Evolutionary conservation across 2,113 vertebrate species (phyloP).

Genomic region (Nansenia antarctica): DNA sequence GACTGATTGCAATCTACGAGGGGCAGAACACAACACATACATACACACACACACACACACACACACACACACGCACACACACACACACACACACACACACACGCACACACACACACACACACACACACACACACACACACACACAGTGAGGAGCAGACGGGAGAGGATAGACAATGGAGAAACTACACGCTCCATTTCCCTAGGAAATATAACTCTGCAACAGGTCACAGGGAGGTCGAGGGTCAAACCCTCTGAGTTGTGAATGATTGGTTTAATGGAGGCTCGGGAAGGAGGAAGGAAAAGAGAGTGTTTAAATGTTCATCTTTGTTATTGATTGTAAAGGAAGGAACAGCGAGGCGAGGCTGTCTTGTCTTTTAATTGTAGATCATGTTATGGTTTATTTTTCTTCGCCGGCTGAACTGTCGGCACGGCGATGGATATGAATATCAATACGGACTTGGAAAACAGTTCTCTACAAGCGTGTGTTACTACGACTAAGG

Average conservation of each 20-base stretch:
- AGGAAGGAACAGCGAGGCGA: too few species aligned
- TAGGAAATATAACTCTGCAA: constrained; percentile 57
- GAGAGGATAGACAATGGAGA: constrained; percentile 57
- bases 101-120: not conserved
- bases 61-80: not conserved
- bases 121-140: not conserved
- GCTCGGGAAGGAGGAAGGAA: not conserved
- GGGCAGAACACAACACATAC: not conserved
- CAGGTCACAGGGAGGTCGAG: constrained; percentile 55
- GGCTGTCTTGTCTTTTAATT: too few species aligned
- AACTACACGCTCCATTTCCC: constrained; percentile 58
- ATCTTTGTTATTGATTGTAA: too few species aligned
- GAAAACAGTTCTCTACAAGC: too few species aligned
- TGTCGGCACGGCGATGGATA: too few species aligned
- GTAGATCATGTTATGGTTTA: not conserved
- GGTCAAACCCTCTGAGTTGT: constrained; percentile 50
- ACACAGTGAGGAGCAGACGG: not conserved
- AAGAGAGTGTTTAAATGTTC: too few species aligned
- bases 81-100: not conserved
- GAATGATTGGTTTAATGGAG: constrained; percentile 32
- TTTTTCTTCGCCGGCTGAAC: too few species aligned
- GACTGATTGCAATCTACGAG: not conserved
- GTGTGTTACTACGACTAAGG: too few species aligned
- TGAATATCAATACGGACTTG: too few species aligned
- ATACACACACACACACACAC: not conserved